Conservation (phyloP, 2,797 vertebrate species). For the Meda fulgida region DNA sequence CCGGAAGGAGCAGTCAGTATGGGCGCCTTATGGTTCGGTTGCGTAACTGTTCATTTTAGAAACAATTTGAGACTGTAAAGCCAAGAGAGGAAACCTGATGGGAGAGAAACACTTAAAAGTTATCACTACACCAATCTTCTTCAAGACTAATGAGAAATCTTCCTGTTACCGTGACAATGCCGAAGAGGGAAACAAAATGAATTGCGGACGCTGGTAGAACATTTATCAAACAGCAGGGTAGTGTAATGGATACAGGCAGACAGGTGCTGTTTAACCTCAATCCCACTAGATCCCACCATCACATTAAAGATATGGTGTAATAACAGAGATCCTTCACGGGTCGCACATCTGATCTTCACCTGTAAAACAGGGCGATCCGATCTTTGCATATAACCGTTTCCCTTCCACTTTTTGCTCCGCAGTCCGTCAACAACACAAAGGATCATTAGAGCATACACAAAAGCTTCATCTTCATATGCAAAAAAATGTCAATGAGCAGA, state of each 20-base stretch:
- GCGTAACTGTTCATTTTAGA: constrained; percentile 30
- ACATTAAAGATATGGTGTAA: constrained; percentile 29
- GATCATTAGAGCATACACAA: not conserved
- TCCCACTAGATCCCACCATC: constrained; percentile 1
- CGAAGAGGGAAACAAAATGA: constrained; percentile 22
- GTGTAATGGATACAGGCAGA: constrained; percentile 27
- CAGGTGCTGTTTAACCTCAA: constrained; percentile 23
- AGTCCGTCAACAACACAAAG: not conserved
- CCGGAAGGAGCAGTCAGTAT: not conserved
- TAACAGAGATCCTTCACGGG: not conserved
- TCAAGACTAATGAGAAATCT: constrained; percentile 32
- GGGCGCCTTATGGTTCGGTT: constrained; percentile 29
- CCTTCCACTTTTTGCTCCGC: not conserved
- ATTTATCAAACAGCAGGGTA: constrained; percentile 34
- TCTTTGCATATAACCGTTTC: not conserved
- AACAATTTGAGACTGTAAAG: constrained; percentile 19
- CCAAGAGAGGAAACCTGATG: not conserved
- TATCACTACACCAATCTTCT: constrained; percentile 25
- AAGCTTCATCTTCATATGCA: not conserved
- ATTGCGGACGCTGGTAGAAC: constrained; percentile 20
- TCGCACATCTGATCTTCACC: not conserved
- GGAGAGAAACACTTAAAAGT: constrained; percentile 28
- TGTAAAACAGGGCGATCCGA: not conserved
- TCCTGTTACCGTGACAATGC: constrained; percentile 16
- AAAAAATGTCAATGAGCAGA: too few relatives aligned